Conservation (phyloP, 2,113 vertebrate genomes). For the Cacatua alba region DNA sequence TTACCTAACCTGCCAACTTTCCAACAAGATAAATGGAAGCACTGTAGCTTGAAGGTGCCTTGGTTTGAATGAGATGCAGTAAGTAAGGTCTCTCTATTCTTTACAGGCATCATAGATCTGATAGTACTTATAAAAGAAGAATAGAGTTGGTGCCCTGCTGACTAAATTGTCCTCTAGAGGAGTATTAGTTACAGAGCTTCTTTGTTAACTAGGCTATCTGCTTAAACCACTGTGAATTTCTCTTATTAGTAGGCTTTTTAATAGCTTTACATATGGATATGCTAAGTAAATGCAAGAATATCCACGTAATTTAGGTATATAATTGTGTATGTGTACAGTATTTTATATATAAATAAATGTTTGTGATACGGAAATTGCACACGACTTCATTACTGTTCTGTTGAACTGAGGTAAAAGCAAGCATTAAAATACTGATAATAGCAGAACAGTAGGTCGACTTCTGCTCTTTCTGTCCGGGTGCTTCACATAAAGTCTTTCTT, state of each 20-base stretch:
- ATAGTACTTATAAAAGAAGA: slow-evolving; percentile 75
- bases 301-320: slow-evolving; percentile 57
- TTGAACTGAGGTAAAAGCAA: slow-evolving; percentile 9
- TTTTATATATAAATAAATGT: slow-evolving; percentile 7
- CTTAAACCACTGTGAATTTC: slow-evolving; percentile 71
- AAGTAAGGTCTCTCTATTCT: slow-evolving; percentile 69
- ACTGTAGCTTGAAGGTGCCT: slow-evolving; percentile 76
- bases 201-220: slow-evolving; percentile 78
- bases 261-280: slow-evolving; percentile 53
- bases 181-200: slow-evolving; percentile 78
- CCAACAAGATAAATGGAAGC: slow-evolving; percentile 69
- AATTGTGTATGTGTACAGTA: not conserved
- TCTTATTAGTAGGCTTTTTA: slow-evolving; percentile 72
- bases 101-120: slow-evolving; percentile 73
- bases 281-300: slow-evolving; percentile 44
- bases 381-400: slow-evolving; percentile 33
- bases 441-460: slow-evolving; percentile 15
- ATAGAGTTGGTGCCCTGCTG: slow-evolving; percentile 78
- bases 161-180: slow-evolving; percentile 79
- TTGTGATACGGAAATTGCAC: slow-evolving; percentile 43
- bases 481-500: slow-evolving; percentile 50
- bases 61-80: slow-evolving; percentile 65
- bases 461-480: not conserved
- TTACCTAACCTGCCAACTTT: slow-evolving; percentile 65
- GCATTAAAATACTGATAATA: slow-evolving; percentile 61